These are phyloP conservation scores for Aleiodes alternator DNA, from an alignment of 2,888 invertebrate species.

Conservation along the genomic window DNA sequence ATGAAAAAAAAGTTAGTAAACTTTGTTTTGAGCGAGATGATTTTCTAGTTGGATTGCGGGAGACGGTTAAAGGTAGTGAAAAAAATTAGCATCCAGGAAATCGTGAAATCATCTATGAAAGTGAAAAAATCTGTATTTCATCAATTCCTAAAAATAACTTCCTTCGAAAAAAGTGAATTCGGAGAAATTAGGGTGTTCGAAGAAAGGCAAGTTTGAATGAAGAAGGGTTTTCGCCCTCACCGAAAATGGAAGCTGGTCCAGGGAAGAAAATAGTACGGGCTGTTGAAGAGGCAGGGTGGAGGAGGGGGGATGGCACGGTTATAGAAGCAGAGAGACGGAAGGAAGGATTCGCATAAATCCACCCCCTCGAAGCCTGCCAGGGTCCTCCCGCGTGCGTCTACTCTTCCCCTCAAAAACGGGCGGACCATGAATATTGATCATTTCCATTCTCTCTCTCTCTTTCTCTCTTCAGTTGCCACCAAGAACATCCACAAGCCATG, in stretches of 20 bases:
- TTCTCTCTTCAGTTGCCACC: conserved; percentile 23
- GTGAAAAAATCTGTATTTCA: too few relatives aligned
- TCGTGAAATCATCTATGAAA: too few relatives aligned
- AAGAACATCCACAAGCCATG: conserved; percentile 13
- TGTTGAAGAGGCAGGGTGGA: conserved; percentile 24
- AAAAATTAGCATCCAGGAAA: too few relatives aligned
- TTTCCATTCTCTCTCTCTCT: conserved; percentile 62
- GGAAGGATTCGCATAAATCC: conserved; percentile 72
- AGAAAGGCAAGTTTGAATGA: conserved; percentile 30
- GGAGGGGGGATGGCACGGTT: neutral
- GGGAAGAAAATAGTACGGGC: conserved; percentile 6
- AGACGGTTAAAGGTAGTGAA: too few relatives aligned
- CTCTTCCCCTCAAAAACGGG: conserved; percentile 52
- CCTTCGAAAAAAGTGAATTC: too few relatives aligned
- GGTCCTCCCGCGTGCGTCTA: conserved; percentile 45
- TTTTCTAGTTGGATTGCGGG: too few relatives aligned
- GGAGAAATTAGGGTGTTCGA: neutral
- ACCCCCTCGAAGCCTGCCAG: conserved; percentile 59
- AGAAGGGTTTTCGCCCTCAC: conserved; percentile 20
- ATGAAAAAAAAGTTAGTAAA: too few relatives aligned
- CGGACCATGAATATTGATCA: conserved; percentile 74
- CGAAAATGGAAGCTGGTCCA: conserved; percentile 12
- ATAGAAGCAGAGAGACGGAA: conserved; percentile 53
- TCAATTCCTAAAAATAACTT: too few relatives aligned
- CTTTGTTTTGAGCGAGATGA: too few relatives aligned